Conservation (phyloP, 2,797 vertebrate species). For the Pangasius mekongensis region DNA sequence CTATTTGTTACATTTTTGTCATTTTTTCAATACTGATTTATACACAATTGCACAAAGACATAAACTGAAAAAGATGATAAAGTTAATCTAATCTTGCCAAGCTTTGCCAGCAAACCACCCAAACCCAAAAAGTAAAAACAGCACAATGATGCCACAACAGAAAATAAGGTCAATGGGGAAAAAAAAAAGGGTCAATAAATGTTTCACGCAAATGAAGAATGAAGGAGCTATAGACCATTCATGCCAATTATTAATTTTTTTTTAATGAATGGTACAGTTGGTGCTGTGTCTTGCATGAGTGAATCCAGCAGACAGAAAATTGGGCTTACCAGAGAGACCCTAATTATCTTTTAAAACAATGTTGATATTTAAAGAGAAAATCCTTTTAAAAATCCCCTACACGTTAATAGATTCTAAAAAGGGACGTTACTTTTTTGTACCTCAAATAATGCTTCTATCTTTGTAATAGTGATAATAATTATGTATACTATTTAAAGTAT, state of each 20-base stretch:
- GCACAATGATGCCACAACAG: background rate
- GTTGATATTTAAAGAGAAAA: background rate
- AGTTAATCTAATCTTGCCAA: background rate
- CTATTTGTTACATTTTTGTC: background rate
- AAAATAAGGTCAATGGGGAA: background rate
- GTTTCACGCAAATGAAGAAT: background rate
- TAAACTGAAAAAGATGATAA: background rate
- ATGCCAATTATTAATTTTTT: background rate
- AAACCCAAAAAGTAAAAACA: background rate
- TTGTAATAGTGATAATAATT: background rate
- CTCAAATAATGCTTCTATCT: background rate
- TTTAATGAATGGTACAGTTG: background rate
- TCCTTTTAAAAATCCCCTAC: background rate
- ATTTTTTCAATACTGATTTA: background rate
- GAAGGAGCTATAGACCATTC: background rate
- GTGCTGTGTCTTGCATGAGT: background rate
- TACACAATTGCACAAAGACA: background rate
- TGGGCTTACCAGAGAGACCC: background rate
- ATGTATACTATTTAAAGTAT: slow-evolving; percentile 1
- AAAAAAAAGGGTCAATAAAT: background rate
- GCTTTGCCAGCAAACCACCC: background rate
- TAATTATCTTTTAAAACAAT: background rate
- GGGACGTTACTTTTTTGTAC: background rate
- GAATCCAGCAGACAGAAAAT: background rate
- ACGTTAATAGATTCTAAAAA: background rate